Evolutionary conservation across 2,888 invertebrate species (phyloP), one percentile per base, ranked within the genome.

Genomic region (Apamea crenata): DNA sequence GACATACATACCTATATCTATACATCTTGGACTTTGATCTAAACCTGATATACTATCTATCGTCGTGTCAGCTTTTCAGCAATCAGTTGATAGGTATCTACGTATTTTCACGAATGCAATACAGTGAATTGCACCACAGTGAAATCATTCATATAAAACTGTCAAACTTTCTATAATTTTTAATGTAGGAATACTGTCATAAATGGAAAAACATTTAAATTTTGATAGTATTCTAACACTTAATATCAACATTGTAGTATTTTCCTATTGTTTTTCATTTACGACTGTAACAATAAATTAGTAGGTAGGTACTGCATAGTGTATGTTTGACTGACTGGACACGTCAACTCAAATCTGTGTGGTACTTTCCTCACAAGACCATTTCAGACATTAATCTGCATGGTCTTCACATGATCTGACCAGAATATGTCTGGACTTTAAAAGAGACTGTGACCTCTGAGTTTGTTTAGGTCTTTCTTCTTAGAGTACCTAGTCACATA

Each of bases 21-120:
- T n/a, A 4, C 21, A 63, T 65, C 67, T 77, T 50, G 84, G 81
- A 89, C 87, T 88, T 89, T 90, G 89, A 87, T 85, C 87, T 82
- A 75, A 83, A 83, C 72, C 68, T 86, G 91, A 83, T 81, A 91
- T 82, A 81, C 78, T 87, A 91, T 85, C 79, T 78, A 72, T 80
- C 79, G 86, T 87, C 83, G 84, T 84, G 86, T 89, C 78, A 83
- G 91, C 91, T 85, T 82, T 91, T 90, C 78, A 80, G 81, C 72
- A 76, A 91, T 87, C 91, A 91, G 78, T 80, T 81, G 89, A 91
- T 87, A 89, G 36, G 36, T 61, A n/a, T 36, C 84, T 82, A 74
- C 47, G 29, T 74, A 82, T 67, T 74, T 76, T 80, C 63, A 77
- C 74, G 72, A 77, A 77, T 69, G 25, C 12, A 18, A 71, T 65